Conservation (phyloP, 2,113 vertebrate species). For the Vimba vimba region DNA sequence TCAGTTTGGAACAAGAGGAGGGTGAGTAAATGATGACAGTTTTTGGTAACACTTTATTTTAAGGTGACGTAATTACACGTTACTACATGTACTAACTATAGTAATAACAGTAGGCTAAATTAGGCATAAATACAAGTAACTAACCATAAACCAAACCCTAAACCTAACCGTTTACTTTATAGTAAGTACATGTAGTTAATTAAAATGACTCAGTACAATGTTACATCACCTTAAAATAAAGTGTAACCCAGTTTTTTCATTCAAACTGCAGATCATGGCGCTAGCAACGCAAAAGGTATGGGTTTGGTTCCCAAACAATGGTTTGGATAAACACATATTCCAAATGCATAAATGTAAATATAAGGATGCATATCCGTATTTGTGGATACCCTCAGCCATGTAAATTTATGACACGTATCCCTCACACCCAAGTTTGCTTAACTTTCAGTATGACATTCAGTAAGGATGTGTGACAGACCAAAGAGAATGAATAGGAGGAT, state of each 20-base stretch:
- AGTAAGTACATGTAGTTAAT: no score
- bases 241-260: not conserved
- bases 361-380: not conserved
- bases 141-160: no score
- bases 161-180: no score
- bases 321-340: no score
- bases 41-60: no score
- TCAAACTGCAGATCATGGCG: not conserved
- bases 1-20: not conserved
- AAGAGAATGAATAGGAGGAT: not conserved
- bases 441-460: conserved; percentile 22
- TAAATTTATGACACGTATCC: not conserved
- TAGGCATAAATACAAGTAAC: no score
- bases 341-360: not conserved
- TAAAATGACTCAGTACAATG: no score
- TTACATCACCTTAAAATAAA: no score
- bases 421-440: conserved; percentile 37
- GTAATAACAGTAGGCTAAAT: no score
- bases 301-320: not conserved
- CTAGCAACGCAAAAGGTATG: not conserved
- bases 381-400: not conserved
- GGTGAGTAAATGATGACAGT: not conserved
- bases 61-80: no score
- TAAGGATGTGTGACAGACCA: conserved; percentile 1
- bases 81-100: no score